Evolutionary conservation across 1,140 invertebrate species (phyloP), one percentile per base, ranked within the genome.

Genomic region (Drosophila azteca): DNA sequence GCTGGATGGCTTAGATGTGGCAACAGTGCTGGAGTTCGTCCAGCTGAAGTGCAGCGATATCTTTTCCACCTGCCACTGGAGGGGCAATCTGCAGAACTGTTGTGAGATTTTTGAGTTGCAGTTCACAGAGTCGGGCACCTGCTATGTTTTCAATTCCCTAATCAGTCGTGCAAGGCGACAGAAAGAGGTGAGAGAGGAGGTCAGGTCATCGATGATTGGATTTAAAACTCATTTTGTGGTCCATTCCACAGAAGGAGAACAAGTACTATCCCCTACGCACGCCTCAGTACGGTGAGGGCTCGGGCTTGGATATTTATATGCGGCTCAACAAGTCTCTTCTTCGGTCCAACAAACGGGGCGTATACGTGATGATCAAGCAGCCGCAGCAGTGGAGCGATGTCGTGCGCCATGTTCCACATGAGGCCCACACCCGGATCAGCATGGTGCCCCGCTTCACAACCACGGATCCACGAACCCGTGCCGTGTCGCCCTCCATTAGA

Each of bases 331-430:
- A 64, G 46, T 65, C 66, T 0, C 29, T 68, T 0, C 50, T 65
- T 2, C 45, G 35, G 5, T 53, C 66, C 0, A 29, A 48, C 15
- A 39, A 35, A 15, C 64, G 67, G 2, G 90, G 90, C 9, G 17
- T 82, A 3, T 67, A 78, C 46, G 50, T 91, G 2, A 91, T 91
- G 79, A 53, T 91, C 3, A 91, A 91, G 49, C 77, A 79, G 29
- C 62, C 90, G 0, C 49, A 85, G 5, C 85, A 91, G 43, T 91
- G 85, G 85, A 76, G 73, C 51, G 73, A 81, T 15, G 54, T 52
- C 2, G 55, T 61, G 1, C 67, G 80, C 3, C 54, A 66, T 8
- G 51, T 88, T 24, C 69, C 71, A 6, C 44, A 61, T 6, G 63
- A 82, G 26, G 50, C 77, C 0, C 75, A 82, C n/a, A 77, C 81